These are phyloP conservation scores for Eulemur macaco DNA, from an alignment of 2,113 vertebrate species.

Conservation along the genomic window DNA sequence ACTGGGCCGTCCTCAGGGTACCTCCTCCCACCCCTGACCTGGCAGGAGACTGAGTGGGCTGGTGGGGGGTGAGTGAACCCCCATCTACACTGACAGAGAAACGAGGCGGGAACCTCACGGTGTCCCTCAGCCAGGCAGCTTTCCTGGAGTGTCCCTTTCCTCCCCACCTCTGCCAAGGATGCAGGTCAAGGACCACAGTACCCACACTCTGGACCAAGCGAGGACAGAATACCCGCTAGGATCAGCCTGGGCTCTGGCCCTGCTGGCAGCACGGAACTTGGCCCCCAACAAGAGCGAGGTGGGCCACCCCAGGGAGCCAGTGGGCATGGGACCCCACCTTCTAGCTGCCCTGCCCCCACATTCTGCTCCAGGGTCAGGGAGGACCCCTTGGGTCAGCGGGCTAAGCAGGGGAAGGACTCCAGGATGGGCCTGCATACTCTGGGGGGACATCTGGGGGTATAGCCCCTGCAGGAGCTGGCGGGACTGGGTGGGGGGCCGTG, in stretches of 20 bases:
- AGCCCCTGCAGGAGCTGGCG: neutral
- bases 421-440: neutral
- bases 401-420: neutral
- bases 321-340: neutral
- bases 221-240: neutral
- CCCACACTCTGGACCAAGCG: neutral
- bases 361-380: neutral
- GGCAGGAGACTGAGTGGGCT: neutral
- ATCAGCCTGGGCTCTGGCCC: neutral
- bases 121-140: neutral
- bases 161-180: neutral
- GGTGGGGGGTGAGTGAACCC: neutral
- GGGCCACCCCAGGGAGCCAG: neutral
- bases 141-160: neutral
- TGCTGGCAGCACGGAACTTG: neutral
- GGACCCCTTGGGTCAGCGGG: neutral
- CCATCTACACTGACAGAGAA: neutral
- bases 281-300: neutral
- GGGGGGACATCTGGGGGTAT: neutral
- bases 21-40: neutral
- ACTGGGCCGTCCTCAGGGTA: neutral
- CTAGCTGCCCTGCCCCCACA: neutral
- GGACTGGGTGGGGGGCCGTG: neutral
- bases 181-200: neutral
- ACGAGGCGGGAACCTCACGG: neutral